Conservation (phyloP, 2,797 vertebrate species). For the Arvicola amphibius region DNA sequence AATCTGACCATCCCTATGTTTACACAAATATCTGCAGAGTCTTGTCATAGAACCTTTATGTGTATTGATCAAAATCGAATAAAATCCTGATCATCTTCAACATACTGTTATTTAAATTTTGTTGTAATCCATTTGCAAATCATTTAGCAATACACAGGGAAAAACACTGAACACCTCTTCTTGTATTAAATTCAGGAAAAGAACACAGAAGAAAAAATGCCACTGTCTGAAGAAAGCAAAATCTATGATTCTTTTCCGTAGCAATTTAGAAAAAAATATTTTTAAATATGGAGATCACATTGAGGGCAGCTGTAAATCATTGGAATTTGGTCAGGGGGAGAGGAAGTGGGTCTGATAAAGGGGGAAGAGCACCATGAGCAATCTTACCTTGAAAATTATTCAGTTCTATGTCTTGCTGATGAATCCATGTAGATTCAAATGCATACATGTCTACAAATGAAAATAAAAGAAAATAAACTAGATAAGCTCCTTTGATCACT, state of each 20-base stretch:
- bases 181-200: not conserved
- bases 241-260: not conserved
- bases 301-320: not conserved
- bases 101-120: not conserved
- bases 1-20: not conserved
- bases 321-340: not conserved
- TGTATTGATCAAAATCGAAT: not conserved
- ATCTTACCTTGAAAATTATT: not conserved
- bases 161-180: not conserved
- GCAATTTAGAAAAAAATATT: not conserved
- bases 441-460: not conserved
- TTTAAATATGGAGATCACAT: not conserved
- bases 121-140: not conserved
- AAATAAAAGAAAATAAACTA: not conserved
- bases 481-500: not conserved
- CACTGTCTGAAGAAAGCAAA: not conserved
- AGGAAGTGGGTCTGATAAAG: accelerated
- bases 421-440: not conserved
- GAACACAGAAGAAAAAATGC: not conserved
- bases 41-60: not conserved
- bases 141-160: not conserved
- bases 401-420: not conserved
- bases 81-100: not conserved
- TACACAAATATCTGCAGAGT: not conserved
- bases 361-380: not conserved